phyloP scores from a whole-genome alignment of 1,140 invertebrate species.

The Rhysida immarginata region DNA sequence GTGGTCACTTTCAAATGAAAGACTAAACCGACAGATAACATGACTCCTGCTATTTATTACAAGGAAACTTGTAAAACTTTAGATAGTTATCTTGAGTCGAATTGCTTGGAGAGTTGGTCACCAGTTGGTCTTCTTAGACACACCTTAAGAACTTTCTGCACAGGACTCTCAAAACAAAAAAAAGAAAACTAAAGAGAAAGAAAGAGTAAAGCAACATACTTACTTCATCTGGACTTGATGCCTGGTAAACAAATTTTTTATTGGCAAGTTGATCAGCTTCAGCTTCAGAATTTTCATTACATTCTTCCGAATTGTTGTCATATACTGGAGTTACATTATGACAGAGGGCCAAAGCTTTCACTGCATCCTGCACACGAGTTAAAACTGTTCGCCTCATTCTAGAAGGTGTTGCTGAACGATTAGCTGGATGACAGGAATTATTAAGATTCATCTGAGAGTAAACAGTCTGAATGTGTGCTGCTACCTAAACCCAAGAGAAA shows the following conservation, averaged over 20 bases:
- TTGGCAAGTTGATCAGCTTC: slow-evolving; percentile 47
- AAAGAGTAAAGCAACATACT: no score
- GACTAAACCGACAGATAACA: no score
- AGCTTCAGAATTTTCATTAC: slow-evolving; percentile 22
- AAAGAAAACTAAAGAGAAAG: no score
- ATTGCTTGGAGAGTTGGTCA: no score
- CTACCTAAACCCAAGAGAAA: slow-evolving; percentile 17
- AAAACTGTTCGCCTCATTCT: slow-evolving; percentile 49
- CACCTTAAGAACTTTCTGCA: no score
- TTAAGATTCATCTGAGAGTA: slow-evolving; percentile 16
- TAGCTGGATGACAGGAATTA: no score
- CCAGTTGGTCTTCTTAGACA: no score
- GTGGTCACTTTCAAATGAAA: no score
- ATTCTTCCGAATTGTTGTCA: slow-evolving; percentile 36
- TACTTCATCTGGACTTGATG: slow-evolving; percentile 95
- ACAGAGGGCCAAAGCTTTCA: slow-evolving; percentile 87
- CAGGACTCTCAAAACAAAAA: no score
- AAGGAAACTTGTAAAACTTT: no score
- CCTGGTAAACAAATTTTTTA: slow-evolving; percentile 46
- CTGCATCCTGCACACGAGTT: slow-evolving; percentile 70
- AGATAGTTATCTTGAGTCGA: no score
- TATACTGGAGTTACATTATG: slow-evolving; percentile 98
- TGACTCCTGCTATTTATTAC: no score
- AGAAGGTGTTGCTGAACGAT: slow-evolving; percentile 18
- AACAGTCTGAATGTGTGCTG: slow-evolving; percentile 20